Percentiles rank a stretch among this genome's conserved stretches.
These are phyloP conservation scores for Pocillopora damicornis DNA, from an alignment of 64 coral and sea anemone species.

Conservation along the genomic window DNA sequence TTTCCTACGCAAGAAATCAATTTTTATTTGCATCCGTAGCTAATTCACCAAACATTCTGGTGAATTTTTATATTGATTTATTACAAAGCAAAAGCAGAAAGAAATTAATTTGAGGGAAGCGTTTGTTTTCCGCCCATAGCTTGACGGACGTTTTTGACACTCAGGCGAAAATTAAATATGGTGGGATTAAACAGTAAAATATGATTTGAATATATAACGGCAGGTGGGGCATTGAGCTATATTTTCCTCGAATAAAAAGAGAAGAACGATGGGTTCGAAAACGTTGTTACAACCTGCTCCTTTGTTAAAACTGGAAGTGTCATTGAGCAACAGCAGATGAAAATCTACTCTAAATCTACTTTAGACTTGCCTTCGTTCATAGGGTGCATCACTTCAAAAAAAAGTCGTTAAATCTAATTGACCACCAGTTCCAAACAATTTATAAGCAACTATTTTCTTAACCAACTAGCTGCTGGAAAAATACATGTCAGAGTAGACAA, in stretches of 20 bases:
- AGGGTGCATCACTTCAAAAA: background rate
- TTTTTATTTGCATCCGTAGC: background rate
- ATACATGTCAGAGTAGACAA: background rate
- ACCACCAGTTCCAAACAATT: constrained; percentile 17
- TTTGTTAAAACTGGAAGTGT: background rate
- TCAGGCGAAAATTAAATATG: constrained; percentile 24
- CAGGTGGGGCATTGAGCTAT: background rate
- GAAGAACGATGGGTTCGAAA: background rate
- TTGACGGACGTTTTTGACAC: constrained; percentile 38
- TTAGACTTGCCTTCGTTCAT: background rate
- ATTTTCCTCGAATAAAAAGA: background rate
- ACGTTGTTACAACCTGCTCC: background rate
- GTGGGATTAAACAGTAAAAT: constrained; percentile 8
- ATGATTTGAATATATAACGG: background rate
- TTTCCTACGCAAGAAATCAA: background rate
- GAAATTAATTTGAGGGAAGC: constrained; percentile 2
- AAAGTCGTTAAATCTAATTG: constrained; percentile 7
- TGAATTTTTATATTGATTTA: constrained; percentile 1
- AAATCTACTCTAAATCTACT: background rate
- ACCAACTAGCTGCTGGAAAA: background rate
- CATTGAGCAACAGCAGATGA: background rate
- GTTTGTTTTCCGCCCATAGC: background rate
- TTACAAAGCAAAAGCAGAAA: background rate
- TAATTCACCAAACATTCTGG: background rate
- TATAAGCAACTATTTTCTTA: constrained; percentile 25